Evolutionary conservation across 2,888 invertebrate species (phyloP), one percentile per base, ranked within the genome.

Genomic region (Drosophila neonasuta): DNA sequence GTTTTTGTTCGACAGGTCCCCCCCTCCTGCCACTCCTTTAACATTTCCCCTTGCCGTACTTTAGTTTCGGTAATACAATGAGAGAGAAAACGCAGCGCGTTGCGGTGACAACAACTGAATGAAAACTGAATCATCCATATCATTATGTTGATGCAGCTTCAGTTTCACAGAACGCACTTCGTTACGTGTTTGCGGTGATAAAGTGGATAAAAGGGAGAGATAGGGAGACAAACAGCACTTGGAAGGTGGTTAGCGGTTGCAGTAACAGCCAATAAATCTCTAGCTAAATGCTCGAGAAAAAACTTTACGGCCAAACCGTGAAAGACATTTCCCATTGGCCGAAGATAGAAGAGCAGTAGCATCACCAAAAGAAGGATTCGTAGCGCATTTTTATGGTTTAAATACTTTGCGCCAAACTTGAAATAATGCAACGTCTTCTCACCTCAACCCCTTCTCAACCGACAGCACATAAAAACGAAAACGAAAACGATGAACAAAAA

Each of bases 231-330:
- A 32, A 3, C n/a, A 0, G 0, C 0, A 24, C 24, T 24, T n/a
- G n/a, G 11, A 5, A 15, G 15, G n/a, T 13, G 30, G 34, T 15
- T 15, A 29, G 68, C 46, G 64, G 56, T 59, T 69, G 60, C 77
- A 76, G 79, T 73, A 77, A 77, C 77, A 72, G 77, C 77, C 79
- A 78, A 79, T 78, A 78, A 78, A 78, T 78, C 77, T 79, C 70
- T 46, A 48, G 70, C 80, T 78, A 78, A 78, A 78, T 78, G 77
- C 77, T 78, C 39, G 24, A 24, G 20, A 66, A 69, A 65, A 76
- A 79, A 78, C 68, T 78, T 78, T 79, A 78, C 63, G 70, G 68
- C 62, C 73, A 76, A 68, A 60, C 73, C 68, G 77, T 77, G 72
- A 79, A 67, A 79, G 73, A 79, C 65, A 65, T 72, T 77, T 72